Evolutionary conservation across 1,140 invertebrate species (phyloP).

Genomic region (Pygmarrhopalites habei): DNA sequence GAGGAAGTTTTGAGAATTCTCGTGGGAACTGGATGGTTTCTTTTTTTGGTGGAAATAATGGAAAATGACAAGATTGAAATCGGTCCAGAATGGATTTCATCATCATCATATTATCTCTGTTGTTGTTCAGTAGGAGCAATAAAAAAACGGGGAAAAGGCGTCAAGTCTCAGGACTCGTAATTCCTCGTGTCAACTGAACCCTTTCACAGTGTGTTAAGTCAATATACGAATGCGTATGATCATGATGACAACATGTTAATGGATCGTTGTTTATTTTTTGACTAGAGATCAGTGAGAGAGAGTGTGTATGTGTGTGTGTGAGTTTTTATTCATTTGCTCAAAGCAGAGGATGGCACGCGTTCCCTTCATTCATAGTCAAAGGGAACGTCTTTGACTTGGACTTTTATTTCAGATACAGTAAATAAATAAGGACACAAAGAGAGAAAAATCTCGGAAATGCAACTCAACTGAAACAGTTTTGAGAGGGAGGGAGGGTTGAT

Average conservation of each 20-base stretch:
- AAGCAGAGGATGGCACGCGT: background rate
- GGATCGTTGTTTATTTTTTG: slow-evolving; percentile 21
- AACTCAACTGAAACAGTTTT: too few species aligned
- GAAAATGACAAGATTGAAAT: slow-evolving; percentile 1
- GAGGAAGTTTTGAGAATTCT: background rate
- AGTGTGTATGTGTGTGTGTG: too few species aligned
- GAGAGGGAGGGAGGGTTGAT: too few species aligned
- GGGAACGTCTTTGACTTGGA: slow-evolving; percentile 11
- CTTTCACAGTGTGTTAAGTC: slow-evolving; percentile 11
- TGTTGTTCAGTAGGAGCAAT: too few species aligned
- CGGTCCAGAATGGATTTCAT: background rate
- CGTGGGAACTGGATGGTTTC: background rate
- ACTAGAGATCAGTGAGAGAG: background rate
- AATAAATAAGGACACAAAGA: background rate
- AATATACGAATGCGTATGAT: slow-evolving; percentile 7
- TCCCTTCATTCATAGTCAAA: background rate
- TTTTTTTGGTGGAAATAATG: slow-evolving; percentile 1
- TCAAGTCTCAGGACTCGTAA: slow-evolving; percentile 6
- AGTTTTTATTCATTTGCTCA: slow-evolving; percentile 15
- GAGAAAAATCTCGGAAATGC: too few species aligned
- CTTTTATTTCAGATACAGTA: background rate
- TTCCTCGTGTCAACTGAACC: slow-evolving; percentile 35
- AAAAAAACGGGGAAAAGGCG: background rate
- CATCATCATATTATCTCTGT: too few species aligned
- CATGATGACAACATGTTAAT: slow-evolving; percentile 21